A percentile compares a stretch with the other conserved stretches of the same genome.
These are phyloP conservation scores for Anolis apletophallus DNA, from an alignment of 2,797 vertebrate genomes.

Conservation along the genomic window DNA sequence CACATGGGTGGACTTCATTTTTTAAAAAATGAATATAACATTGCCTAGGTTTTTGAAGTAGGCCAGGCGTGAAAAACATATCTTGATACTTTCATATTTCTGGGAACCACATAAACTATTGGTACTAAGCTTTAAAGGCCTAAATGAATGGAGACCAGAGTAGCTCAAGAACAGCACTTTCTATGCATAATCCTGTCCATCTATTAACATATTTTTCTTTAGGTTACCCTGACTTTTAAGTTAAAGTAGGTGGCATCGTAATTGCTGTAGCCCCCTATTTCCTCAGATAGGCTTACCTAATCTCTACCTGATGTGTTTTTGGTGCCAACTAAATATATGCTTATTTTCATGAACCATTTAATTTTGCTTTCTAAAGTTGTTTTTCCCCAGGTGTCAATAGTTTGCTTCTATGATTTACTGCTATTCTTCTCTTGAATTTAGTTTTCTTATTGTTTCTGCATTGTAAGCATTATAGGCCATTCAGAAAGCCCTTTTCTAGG, in stretches of 20 bases:
- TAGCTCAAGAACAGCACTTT: background rate
- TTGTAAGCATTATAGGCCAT: background rate
- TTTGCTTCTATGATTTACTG: background rate
- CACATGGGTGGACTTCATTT: too few species aligned
- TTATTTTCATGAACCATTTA: background rate
- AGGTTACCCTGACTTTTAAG: background rate
- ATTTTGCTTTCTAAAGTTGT: background rate
- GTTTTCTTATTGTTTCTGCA: constrained; percentile 7
- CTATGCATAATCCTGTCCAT: background rate
- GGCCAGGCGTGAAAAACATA: background rate
- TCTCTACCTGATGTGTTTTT: background rate
- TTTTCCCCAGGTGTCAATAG: background rate
- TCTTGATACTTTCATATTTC: background rate
- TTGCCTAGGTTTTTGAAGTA: background rate
- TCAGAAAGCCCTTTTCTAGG: background rate
- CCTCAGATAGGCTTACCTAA: background rate
- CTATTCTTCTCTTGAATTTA: background rate
- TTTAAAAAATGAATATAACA: too few species aligned
- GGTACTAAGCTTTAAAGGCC: background rate
- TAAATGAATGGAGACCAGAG: background rate
- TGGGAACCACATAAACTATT: background rate
- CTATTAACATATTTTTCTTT: background rate
- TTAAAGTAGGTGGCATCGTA: background rate
- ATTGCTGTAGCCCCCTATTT: background rate
- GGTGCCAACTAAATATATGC: too few species aligned